Percentiles rank a stretch among this genome's conserved stretches.
These are phyloP conservation scores for Eriosoma lanigerum DNA, from an alignment of 1,140 invertebrate genomes.

Conservation along the genomic window DNA sequence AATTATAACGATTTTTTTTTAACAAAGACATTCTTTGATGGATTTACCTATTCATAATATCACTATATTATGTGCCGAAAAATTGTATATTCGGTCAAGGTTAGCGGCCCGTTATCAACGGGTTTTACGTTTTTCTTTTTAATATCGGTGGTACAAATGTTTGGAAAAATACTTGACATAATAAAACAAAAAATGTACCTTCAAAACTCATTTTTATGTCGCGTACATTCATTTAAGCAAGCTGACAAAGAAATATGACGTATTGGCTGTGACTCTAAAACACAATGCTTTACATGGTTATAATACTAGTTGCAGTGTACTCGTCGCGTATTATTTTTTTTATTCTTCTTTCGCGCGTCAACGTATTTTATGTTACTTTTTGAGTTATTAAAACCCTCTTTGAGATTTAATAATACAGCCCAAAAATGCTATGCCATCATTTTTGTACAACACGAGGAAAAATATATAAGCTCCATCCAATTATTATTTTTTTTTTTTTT, in stretches of 20 bases:
- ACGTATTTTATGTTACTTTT: constrained; percentile 55
- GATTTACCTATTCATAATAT: constrained; percentile 12
- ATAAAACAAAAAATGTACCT: neutral
- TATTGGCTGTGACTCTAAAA: neutral
- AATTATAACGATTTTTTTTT: no score
- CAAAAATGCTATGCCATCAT: neutral
- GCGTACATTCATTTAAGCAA: neutral
- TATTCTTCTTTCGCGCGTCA: constrained; percentile 53
- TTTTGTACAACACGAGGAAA: neutral
- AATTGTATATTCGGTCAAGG: neutral
- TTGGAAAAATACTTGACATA: neutral
- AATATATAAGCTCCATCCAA: neutral
- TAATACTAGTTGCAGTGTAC: no score
- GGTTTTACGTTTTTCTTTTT: neutral
- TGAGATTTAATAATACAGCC: neutral
- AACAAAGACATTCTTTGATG: neutral
- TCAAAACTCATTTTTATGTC: neutral
- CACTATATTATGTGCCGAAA: no score
- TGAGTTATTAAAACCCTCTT: constrained; percentile 52
- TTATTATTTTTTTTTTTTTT: no score
- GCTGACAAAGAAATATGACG: neutral
- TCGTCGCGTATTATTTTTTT: constrained; percentile 2
- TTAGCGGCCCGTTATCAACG: neutral
- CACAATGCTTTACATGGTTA: neutral
- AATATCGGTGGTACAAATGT: neutral